Conservation (phyloP, 2,888 invertebrate species). For the Galerucella calmariensis region DNA sequence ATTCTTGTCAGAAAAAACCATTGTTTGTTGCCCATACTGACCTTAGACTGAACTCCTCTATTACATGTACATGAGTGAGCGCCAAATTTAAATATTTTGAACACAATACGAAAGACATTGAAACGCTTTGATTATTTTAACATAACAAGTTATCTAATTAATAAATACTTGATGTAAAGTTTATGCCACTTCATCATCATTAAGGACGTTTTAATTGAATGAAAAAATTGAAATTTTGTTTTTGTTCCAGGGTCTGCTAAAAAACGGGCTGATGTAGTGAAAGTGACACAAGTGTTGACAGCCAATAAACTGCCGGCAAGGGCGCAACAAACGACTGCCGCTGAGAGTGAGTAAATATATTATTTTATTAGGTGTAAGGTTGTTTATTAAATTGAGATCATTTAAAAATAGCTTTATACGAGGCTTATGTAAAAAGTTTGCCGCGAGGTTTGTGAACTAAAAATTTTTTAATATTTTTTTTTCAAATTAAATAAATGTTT, state of each 20-base stretch:
- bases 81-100: too few relatives aligned
- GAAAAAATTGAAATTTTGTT: neutral
- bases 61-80: too few relatives aligned
- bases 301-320: conserved; percentile 58
- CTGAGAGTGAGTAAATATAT: conserved; percentile 55
- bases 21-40: too few relatives aligned
- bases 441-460: too few relatives aligned
- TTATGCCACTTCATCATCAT: too few relatives aligned
- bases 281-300: conserved; percentile 62
- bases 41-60: too few relatives aligned
- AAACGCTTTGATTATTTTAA: too few relatives aligned
- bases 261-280: conserved; percentile 57
- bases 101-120: too few relatives aligned
- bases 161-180: too few relatives aligned
- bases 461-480: neutral
- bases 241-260: conserved; percentile 59
- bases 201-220: too few relatives aligned
- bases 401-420: neutral
- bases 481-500: neutral
- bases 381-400: neutral
- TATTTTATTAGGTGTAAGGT: conserved; percentile 12
- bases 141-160: too few relatives aligned
- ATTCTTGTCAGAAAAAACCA: too few relatives aligned
- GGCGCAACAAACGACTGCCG: conserved; percentile 51
- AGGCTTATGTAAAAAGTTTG: neutral